Evolutionary conservation across 2,113 vertebrate species (phyloP).

Genomic region (Sebastes fasciatus): DNA sequence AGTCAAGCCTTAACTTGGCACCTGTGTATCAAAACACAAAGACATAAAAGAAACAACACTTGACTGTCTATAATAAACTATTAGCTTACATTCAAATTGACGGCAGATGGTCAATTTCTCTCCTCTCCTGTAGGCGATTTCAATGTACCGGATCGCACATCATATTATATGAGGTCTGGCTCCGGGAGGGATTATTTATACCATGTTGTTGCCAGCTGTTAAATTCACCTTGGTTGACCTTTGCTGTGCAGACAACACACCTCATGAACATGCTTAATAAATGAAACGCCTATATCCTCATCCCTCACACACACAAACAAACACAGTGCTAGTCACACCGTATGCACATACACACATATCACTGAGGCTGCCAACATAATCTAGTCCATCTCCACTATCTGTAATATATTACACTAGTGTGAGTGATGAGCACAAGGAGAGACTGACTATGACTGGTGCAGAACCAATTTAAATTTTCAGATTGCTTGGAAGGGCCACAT

Average conservation of each 20-base stretch:
- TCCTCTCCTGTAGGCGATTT: slow-evolving; percentile 57
- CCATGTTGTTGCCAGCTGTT: slow-evolving; percentile 63
- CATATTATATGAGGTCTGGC: slow-evolving; percentile 50
- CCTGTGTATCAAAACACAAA: slow-evolving; percentile 8
- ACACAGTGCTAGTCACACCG: neutral
- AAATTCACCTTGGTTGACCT: slow-evolving; percentile 69
- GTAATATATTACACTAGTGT: slow-evolving; percentile 53
- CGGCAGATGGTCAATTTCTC: slow-evolving; percentile 65
- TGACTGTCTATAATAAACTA: slow-evolving; percentile 42
- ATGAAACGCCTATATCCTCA: slow-evolving; percentile 36
- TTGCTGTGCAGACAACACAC: slow-evolving; percentile 52
- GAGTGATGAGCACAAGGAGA: slow-evolving; percentile 62
- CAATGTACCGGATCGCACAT: slow-evolving; percentile 36
- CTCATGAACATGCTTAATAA: slow-evolving; percentile 61
- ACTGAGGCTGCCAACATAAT: slow-evolving; percentile 52
- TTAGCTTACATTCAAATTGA: slow-evolving; percentile 49
- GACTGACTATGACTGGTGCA: slow-evolving; percentile 61
- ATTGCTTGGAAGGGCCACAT: slow-evolving; percentile 52
- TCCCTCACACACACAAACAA: slow-evolving; percentile 24
- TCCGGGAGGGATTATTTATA: slow-evolving; percentile 57
- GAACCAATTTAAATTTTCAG: slow-evolving; percentile 78
- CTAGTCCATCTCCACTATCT: slow-evolving; percentile 52
- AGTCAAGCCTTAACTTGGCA: slow-evolving; percentile 1
- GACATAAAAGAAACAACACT: slow-evolving; percentile 15
- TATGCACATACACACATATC: slow-evolving; percentile 30